These are phyloP conservation scores for Leptoteleia sp. DNA, from an alignment of 1,140 invertebrate genomes.

Conservation along the genomic window DNA sequence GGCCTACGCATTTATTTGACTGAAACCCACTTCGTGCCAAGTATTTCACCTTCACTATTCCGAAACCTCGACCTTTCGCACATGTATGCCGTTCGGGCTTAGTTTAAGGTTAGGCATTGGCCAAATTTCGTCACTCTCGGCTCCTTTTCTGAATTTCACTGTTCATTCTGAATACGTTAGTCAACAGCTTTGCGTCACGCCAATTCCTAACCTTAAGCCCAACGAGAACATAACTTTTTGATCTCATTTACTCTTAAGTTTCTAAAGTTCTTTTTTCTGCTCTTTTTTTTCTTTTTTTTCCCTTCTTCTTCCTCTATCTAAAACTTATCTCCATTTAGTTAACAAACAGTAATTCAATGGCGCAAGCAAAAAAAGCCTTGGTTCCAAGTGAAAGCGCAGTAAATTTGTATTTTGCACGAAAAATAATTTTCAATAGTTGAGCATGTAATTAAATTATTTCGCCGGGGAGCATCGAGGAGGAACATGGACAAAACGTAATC, in stretches of 20 bases:
- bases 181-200: constrained; percentile 7
- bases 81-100: constrained; percentile 29
- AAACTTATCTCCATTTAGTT: constrained; percentile 18
- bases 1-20: constrained; percentile 73
- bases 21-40: constrained; percentile 46
- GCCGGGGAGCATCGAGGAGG: constrained; percentile 45
- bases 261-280: not conserved
- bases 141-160: constrained; percentile 10
- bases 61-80: constrained; percentile 56
- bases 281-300: not conserved
- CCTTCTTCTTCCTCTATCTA: not conserved
- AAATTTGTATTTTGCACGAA: constrained; percentile 54
- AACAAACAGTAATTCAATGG: constrained; percentile 21
- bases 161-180: constrained; percentile 3
- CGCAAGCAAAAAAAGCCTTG: constrained; percentile 27
- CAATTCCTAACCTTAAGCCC: constrained; percentile 26
- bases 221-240: not conserved
- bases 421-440: constrained; percentile 69
- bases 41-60: constrained; percentile 46
- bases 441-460: constrained; percentile 67
- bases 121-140: constrained; percentile 29
- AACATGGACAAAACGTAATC: constrained; percentile 65
- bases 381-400: constrained; percentile 48
- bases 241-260: constrained; percentile 41
- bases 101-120: constrained; percentile 52